Percentiles rank a stretch among this genome's conserved stretches.
phyloP scores from a whole-genome alignment of 2,113 vertebrate species.

The Mirza zaza region DNA sequence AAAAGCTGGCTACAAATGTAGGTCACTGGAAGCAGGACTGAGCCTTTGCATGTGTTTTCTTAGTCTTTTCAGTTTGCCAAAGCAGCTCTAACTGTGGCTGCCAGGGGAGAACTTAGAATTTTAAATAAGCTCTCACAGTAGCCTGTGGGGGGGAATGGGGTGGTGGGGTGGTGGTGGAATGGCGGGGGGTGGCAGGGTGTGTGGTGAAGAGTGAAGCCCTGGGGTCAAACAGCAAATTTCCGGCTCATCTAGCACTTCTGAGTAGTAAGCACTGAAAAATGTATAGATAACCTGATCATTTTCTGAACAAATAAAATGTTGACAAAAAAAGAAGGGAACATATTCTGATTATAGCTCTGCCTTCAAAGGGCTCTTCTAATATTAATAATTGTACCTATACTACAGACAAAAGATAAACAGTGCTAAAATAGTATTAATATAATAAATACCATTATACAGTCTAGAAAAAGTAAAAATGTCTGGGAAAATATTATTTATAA shows the following conservation, averaged over 20 bases:
- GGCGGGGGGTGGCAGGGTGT: no score
- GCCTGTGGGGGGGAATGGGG: not conserved
- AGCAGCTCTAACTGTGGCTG: conserved; percentile 66
- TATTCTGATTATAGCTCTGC: not conserved
- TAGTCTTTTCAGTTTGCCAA: conserved; percentile 63
- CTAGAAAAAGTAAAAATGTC: not conserved
- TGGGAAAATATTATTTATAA: not conserved
- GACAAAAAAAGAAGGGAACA: conserved; percentile 35
- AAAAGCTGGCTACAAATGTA: conserved; percentile 74
- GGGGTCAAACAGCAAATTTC: conserved; percentile 71
- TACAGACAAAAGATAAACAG: not conserved
- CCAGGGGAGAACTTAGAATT: conserved; percentile 72
- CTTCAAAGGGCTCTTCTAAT: not conserved
- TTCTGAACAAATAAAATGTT: conserved; percentile 36
- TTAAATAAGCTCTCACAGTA: conserved; percentile 73
- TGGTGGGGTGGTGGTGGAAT: not conserved
- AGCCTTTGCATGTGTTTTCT: conserved; percentile 46
- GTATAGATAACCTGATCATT: not conserved
- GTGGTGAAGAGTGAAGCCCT: not conserved
- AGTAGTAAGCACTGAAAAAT: conserved; percentile 21
- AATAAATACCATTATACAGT: not conserved
- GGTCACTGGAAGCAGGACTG: conserved; percentile 72
- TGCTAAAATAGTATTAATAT: not conserved
- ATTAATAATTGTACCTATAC: not conserved
- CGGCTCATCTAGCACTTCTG: conserved; percentile 50